Conservation (phyloP, 2,797 vertebrate species). For the Pangasius mekongensis region DNA sequence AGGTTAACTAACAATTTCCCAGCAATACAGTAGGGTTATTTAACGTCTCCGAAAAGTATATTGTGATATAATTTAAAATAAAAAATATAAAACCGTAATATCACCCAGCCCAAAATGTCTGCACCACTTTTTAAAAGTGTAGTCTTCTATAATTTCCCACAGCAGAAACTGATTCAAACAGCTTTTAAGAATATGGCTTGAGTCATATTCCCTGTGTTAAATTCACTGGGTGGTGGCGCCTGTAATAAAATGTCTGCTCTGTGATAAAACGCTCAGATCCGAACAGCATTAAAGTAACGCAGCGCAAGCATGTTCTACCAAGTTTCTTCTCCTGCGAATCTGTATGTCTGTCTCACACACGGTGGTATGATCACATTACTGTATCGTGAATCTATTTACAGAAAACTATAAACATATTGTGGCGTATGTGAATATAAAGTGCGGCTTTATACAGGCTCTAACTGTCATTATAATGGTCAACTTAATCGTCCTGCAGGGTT, state of each 20-base stretch:
- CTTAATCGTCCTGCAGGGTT: background rate
- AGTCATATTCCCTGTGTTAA: background rate
- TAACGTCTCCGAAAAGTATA: background rate
- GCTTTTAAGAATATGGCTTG: background rate
- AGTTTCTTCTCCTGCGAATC: background rate
- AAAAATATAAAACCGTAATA: background rate
- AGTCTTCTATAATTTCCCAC: background rate
- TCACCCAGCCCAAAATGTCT: background rate
- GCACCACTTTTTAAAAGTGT: background rate
- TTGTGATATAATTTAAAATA: background rate
- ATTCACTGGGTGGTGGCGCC: slow-evolving; percentile 11
- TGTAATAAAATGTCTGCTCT: slow-evolving; percentile 14
- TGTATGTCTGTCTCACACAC: background rate
- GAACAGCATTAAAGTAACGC: slow-evolving; percentile 6
- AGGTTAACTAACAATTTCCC: background rate
- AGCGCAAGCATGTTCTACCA: background rate
- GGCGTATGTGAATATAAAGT: background rate
- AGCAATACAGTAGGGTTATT: background rate
- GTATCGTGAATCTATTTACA: background rate
- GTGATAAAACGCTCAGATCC: slow-evolving; percentile 7
- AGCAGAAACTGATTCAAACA: background rate
- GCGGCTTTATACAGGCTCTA: background rate
- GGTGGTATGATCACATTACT: background rate
- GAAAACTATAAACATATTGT: background rate
- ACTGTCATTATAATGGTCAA: background rate